phyloP scores from a whole-genome alignment of 2,113 vertebrate genomes.

The Pipra filicauda region DNA sequence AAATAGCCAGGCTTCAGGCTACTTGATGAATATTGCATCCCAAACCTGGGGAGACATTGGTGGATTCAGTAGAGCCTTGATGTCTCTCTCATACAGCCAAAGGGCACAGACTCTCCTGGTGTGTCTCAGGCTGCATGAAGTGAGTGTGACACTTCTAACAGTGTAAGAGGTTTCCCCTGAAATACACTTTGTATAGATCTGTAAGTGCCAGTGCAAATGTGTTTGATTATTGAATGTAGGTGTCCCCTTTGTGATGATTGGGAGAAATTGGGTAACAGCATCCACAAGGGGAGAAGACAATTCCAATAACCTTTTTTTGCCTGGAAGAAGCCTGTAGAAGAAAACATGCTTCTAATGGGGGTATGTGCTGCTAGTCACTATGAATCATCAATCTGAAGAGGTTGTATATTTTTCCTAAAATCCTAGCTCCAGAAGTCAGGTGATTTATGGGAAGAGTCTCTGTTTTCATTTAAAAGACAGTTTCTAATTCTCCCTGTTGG shows the following conservation, averaged over 20 bases:
- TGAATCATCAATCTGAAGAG: neutral
- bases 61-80: neutral
- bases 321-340: neutral
- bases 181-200: neutral
- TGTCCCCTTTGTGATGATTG: neutral
- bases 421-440: neutral
- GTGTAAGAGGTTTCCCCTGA: neutral
- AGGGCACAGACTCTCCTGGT: neutral
- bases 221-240: neutral
- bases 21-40: neutral
- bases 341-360: neutral
- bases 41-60: rapidly evolving
- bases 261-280: neutral
- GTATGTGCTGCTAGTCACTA: neutral
- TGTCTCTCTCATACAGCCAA: neutral
- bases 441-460: neutral
- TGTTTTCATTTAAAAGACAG: neutral
- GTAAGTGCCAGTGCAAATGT: neutral
- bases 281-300: neutral
- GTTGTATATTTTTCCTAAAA: neutral
- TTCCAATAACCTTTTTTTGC: neutral
- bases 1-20: neutral
- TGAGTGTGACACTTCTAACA: neutral
- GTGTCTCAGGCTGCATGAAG: neutral
- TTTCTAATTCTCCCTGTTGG: neutral